Base-by-base conservation (phyloP, 2,113 vertebrate genomes). In the Oryzias celebensis region DNA sequence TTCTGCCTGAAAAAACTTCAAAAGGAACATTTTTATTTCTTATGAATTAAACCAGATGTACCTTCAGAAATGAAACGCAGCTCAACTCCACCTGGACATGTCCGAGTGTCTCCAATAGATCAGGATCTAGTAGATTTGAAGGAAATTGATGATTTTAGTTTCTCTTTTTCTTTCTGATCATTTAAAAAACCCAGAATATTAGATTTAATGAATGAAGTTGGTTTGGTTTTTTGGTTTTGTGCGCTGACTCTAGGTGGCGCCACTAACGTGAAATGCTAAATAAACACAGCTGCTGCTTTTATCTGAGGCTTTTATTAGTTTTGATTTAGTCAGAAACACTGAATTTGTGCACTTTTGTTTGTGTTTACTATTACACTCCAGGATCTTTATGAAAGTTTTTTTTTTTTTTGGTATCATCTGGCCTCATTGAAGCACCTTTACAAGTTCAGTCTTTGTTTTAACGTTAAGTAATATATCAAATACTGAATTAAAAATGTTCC, bases 1-100 rank as follows among this genome's bases (percentile, higher is more conserved):
- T 51, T 65, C 31, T 68, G 58, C 46, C 53, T 45, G 36, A 18
- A 65, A 17, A 22, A 24, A 58, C 44, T 63, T 74, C 45, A 15
- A 42, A 52, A 31, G 49, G 2, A 20, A 5, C 36, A 52, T 65
- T 68, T 72, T 48, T 7, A 1, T 41, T 18, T 44, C 14, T 0
- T n/a, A 2, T 0, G 4, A 4, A 15, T 46, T 14, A 52, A 72
- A 56, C 26, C 58, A 42, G 42, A 41, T 50, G 45, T 62, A 18
- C 51, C 68, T 75, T 62, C 52, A 46, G 7, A 59, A 18, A 13
- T 24, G 24, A 45, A 47, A 28, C 14, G 44, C 16, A 44, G 43
- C 43, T 44, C 12, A 3, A 13, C 5, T 42, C 5, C 13, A 13
- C 13, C 41, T 13, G 13, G 50, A 45, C 24, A 14, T 36, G 45